A percentile compares a stretch with the other conserved stretches of the same genome.
Conservation (phyloP, 2,113 vertebrate genomes). For the Centropus bengalensis region DNA sequence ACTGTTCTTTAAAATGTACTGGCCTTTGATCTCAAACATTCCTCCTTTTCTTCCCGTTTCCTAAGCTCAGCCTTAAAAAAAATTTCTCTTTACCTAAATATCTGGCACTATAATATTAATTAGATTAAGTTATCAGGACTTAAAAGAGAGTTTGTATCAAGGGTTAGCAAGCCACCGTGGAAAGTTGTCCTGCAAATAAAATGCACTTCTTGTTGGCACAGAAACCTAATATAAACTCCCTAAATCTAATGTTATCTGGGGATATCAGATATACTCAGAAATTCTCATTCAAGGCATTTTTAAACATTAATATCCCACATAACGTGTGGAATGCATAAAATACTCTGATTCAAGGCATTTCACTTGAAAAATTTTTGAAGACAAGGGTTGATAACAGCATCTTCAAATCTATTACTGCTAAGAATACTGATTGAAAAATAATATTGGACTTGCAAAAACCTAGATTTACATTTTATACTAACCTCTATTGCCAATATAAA, state of each 20-base stretch:
- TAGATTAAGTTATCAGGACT: background rate
- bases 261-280: background rate
- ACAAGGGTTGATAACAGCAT: background rate
- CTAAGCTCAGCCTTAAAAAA: background rate
- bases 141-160: background rate
- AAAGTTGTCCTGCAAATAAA: background rate
- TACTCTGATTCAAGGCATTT: background rate
- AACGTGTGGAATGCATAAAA: slow-evolving; percentile 10
- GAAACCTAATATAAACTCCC: background rate
- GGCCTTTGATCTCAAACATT: background rate
- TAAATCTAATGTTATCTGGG: background rate
- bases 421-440: background rate
- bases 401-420: background rate
- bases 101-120: background rate
- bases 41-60: background rate
- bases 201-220: background rate
- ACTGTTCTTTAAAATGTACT: background rate
- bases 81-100: background rate
- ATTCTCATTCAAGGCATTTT: background rate
- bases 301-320: background rate
- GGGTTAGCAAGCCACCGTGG: background rate
- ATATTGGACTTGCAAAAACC: background rate
- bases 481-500: slow-evolving; percentile 6
- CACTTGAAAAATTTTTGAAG: background rate
- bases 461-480: background rate